Evolutionary conservation across 1,140 invertebrate species (phyloP).

Genomic region (Trichoplusia ni): DNA sequence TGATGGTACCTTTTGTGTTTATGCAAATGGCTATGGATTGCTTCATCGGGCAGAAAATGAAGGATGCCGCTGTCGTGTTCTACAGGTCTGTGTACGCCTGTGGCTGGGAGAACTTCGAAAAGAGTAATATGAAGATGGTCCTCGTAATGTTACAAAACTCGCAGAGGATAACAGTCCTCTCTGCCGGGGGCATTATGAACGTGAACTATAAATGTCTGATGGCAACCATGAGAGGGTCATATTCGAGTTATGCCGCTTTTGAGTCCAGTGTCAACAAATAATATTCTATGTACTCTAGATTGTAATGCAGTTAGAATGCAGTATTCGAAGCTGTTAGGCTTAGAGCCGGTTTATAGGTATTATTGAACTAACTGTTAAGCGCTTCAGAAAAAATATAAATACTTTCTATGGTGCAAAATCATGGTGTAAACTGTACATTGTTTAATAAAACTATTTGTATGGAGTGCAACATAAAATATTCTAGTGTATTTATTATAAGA

Average conservation of each 20-base stretch:
- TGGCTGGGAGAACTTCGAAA: constrained; percentile 60
- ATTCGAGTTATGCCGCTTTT: constrained; percentile 56
- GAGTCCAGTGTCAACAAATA: constrained; percentile 32
- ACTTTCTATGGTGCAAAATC: no score
- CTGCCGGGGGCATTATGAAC: constrained; percentile 51
- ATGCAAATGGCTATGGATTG: constrained; percentile 55
- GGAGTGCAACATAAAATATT: no score
- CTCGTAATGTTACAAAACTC: constrained; percentile 51
- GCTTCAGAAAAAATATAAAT: no score
- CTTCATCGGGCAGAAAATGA: constrained; percentile 52
- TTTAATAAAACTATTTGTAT: no score
- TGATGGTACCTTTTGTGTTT: constrained; percentile 53
- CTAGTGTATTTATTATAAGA: no score
- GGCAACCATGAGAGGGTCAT: constrained; percentile 48
- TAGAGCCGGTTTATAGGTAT: no score
- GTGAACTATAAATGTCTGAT: constrained; percentile 51
- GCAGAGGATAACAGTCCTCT: constrained; percentile 51
- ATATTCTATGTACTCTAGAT: no score
- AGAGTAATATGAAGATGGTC: constrained; percentile 47
- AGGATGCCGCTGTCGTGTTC: constrained; percentile 49
- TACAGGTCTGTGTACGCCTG: constrained; percentile 48
- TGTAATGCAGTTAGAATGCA: no score
- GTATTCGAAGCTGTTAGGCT: no score
- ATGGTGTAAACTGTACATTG: no score
- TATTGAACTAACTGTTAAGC: no score